These are phyloP conservation scores for Podarcis cretensis DNA, from an alignment of 2,113 vertebrate genomes.

Conservation along the genomic window DNA sequence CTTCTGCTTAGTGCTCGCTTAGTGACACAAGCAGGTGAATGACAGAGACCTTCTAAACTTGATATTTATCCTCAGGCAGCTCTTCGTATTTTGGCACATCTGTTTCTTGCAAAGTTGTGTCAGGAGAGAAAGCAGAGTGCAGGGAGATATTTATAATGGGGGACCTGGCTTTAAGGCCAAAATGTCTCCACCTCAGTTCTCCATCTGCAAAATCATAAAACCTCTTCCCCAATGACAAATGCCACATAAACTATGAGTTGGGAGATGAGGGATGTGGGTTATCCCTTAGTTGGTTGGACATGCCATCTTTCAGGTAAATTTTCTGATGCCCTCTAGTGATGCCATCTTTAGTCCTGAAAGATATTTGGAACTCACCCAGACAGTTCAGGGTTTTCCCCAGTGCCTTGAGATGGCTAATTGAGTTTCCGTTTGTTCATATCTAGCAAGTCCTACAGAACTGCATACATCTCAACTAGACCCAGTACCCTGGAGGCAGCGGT, in stretches of 20 bases:
- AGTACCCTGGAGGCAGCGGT: too few relatives aligned
- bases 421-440: neutral
- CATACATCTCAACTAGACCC: too few relatives aligned
- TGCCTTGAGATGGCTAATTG: neutral
- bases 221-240: neutral
- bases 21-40: neutral
- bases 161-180: neutral
- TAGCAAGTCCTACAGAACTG: neutral
- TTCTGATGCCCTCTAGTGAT: neutral
- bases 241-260: neutral
- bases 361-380: neutral
- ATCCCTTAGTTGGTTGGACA: neutral
- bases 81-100: accelerated
- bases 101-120: neutral
- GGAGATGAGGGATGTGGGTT: neutral
- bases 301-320: neutral
- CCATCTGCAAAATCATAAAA: neutral
- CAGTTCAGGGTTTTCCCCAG: neutral
- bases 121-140: neutral
- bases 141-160: too few relatives aligned
- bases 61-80: neutral
- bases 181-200: neutral
- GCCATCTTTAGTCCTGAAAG: neutral
- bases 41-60: neutral
- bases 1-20: neutral